Conservation (phyloP, 2,113 vertebrate species). For the Pseudorasbora parva region DNA sequence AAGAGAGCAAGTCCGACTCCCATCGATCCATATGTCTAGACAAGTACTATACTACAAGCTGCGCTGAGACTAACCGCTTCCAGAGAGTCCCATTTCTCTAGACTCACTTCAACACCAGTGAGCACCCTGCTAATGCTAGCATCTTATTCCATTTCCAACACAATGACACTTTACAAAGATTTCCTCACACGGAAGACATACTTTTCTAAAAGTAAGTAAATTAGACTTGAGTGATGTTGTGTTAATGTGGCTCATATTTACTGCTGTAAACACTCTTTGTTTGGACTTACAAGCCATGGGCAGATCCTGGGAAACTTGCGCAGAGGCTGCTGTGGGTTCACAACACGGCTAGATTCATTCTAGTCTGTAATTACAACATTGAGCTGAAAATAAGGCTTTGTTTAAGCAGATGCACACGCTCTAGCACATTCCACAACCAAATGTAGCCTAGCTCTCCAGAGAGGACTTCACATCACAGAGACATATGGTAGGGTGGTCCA, state of each 20-base stretch:
- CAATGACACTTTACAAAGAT: background rate
- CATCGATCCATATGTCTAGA: constrained; percentile 43
- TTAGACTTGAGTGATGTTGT: background rate
- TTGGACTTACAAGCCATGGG: background rate
- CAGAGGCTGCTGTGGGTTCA: constrained; percentile 43
- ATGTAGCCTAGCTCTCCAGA: constrained; percentile 39
- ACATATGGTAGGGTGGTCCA: constrained; percentile 5
- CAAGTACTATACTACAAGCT: constrained; percentile 16
- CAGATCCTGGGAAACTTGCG: constrained; percentile 52
- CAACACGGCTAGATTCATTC: constrained; percentile 37
- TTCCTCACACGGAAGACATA: background rate
- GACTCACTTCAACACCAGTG: background rate
- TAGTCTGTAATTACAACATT: constrained; percentile 58
- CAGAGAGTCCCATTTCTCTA: background rate
- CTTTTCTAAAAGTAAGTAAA: constrained; percentile 10
- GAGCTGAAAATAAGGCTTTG: constrained; percentile 59
- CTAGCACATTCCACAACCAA: constrained; percentile 50
- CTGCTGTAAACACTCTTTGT: background rate
- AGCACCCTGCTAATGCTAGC: background rate
- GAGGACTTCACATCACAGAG: constrained; percentile 38
- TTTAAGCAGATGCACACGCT: constrained; percentile 54
- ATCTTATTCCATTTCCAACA: background rate
- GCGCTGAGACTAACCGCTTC: background rate
- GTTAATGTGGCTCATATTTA: constrained; percentile 4
- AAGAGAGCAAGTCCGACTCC: background rate